Evolutionary conservation across 1,140 invertebrate species (phyloP).

Genomic region (Augochlora pura): DNA sequence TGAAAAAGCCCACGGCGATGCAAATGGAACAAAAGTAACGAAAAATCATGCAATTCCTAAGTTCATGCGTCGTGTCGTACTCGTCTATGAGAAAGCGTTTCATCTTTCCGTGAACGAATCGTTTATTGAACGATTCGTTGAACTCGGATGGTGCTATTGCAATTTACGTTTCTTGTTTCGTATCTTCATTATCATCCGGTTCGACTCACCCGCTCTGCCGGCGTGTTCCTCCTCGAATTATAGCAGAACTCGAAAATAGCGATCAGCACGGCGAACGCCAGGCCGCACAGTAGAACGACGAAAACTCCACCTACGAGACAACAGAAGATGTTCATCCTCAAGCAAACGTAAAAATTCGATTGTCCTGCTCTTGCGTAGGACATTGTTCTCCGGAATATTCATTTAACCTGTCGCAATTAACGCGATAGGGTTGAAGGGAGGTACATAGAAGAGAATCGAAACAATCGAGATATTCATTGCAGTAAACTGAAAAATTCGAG

Average conservation of each 20-base stretch:
- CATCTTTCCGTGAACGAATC: not conserved
- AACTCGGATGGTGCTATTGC: no score
- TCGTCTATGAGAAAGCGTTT: slow-evolving; percentile 24
- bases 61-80: slow-evolving; percentile 13
- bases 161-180: not conserved
- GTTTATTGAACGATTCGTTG: not conserved
- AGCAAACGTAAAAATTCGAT: slow-evolving; percentile 38
- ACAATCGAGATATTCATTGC: not conserved
- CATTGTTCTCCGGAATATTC: not conserved
- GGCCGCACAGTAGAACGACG: slow-evolving; percentile 90
- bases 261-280: slow-evolving; percentile 87
- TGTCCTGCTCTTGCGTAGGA: not conserved
- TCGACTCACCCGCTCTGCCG: slow-evolving; percentile 83
- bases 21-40: slow-evolving; percentile 58
- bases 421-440: not conserved
- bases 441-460: not conserved
- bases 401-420: not conserved
- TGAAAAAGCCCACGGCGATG: slow-evolving; percentile 55
- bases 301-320: slow-evolving; percentile 89
- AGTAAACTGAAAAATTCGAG: no score
- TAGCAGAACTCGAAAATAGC: slow-evolving; percentile 91
- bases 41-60: slow-evolving; percentile 52
- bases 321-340: not conserved
- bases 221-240: slow-evolving; percentile 87
- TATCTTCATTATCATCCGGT: no score